phyloP scores from a whole-genome alignment of 2,888 invertebrate species.

The Apoderus coryli region DNA sequence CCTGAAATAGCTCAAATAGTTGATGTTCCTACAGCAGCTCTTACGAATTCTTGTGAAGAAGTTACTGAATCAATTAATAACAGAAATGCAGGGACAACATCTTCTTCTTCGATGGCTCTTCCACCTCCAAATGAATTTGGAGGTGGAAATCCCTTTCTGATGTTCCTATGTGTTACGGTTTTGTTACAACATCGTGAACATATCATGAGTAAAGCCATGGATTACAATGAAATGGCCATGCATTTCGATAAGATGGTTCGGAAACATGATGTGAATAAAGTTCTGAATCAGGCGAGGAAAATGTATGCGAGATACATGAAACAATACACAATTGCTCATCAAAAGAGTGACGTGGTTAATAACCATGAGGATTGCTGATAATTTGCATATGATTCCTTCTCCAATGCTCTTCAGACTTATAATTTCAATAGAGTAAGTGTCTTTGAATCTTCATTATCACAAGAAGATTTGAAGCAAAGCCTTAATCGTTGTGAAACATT shows the following conservation, averaged over 20 bases:
- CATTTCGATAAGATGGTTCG: slow-evolving; percentile 96
- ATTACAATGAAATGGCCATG: slow-evolving; percentile 96
- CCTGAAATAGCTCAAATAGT: no score
- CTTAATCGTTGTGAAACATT: no score
- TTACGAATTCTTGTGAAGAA: slow-evolving; percentile 44
- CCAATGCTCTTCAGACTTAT: no score
- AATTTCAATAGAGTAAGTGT: no score
- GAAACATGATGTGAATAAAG: slow-evolving; percentile 82
- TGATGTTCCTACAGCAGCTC: no score
- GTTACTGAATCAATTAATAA: no score
- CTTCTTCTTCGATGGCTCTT: slow-evolving; percentile 38
- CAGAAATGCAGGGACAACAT: no score
- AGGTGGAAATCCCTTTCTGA: slow-evolving; percentile 89
- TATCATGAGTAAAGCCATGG: slow-evolving; percentile 80
- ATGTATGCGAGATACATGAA: slow-evolving; percentile 83
- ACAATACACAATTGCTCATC: slow-evolving; percentile 40
- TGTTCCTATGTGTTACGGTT: slow-evolving; percentile 89
- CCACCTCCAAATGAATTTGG: slow-evolving; percentile 82
- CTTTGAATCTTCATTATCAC: no score
- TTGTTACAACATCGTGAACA: slow-evolving; percentile 83
- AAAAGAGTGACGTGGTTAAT: no score
- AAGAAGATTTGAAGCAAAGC: no score
- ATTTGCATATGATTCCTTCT: no score
- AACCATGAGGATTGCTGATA: no score
- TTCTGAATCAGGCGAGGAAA: slow-evolving; percentile 79